Conservation (phyloP, 2,888 invertebrate genomes). For the Rhamnusium bicolor region DNA sequence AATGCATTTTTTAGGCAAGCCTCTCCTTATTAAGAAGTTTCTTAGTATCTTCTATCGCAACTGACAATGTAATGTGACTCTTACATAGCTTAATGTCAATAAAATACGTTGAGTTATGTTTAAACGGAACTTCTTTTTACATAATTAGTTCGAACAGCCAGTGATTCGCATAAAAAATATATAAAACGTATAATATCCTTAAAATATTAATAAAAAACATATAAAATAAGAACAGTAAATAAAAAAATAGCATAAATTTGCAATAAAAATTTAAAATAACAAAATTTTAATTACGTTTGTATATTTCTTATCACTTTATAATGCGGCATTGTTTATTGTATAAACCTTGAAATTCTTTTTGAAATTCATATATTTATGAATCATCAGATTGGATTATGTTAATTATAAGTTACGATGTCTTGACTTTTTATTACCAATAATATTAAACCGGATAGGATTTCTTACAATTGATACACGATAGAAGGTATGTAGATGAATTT, state of each 20-base stretch:
- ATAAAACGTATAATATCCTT: not conserved
- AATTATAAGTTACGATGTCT: not conserved
- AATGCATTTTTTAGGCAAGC: no score
- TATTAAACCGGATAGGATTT: not conserved
- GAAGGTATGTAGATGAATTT: not conserved
- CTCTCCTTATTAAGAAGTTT: no score
- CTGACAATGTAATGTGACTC: no score
- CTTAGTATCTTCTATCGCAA: no score
- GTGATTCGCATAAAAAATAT: not conserved
- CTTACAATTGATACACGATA: not conserved
- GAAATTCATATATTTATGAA: not conserved
- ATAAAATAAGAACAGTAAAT: not conserved
- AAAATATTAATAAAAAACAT: not conserved
- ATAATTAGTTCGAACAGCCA: not conserved
- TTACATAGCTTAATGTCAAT: not conserved
- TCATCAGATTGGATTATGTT: not conserved
- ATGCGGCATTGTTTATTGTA: not conserved
- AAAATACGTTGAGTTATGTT: not conserved
- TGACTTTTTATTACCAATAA: not conserved
- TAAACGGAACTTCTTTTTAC: not conserved
- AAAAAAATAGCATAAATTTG: not conserved
- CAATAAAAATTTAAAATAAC: not conserved
- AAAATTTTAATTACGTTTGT: not conserved
- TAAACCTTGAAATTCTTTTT: conserved; percentile 18
- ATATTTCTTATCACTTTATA: conserved; percentile 5